These are phyloP conservation scores for Spongia lamella DNA, from an alignment of 37 sponge, comb jelly and placozoan species.

Conservation along the genomic window DNA sequence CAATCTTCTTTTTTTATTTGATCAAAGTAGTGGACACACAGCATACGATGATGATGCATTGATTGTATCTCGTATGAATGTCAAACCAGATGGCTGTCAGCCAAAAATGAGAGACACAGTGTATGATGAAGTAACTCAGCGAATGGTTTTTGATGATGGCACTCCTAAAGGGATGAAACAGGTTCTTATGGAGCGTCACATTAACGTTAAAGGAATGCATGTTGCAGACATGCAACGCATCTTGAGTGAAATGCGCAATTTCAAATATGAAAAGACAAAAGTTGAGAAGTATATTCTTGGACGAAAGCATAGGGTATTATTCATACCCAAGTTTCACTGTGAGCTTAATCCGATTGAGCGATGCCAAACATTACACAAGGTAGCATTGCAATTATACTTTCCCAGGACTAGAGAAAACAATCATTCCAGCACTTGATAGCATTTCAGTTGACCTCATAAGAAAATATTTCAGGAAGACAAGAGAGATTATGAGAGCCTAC, in stretches of 20 bases:
- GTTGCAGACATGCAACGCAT: neutral
- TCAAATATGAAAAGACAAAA: neutral
- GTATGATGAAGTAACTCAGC: conserved; percentile 1
- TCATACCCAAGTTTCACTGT: conserved; percentile 1
- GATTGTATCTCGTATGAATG: conserved; percentile 8
- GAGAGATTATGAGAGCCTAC: conserved; percentile 20
- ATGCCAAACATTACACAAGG: conserved; percentile 1
- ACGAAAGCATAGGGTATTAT: neutral
- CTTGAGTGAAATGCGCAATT: neutral
- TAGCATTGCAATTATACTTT: no score
- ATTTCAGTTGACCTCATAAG: no score
- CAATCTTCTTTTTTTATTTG: conserved; percentile 4
- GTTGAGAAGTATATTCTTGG: conserved; percentile 5
- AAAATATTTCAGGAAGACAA: conserved; percentile 24
- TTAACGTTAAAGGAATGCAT: neutral
- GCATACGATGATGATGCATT: conserved; percentile 14
- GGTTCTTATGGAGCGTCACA: no score
- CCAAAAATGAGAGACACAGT: conserved; percentile 15
- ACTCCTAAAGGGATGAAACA: no score
- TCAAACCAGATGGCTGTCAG: neutral
- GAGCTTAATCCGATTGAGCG: conserved; percentile 13
- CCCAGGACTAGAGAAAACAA: no score
- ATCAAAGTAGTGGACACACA: conserved; percentile 7
- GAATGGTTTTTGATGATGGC: conserved; percentile 10
- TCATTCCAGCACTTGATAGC: no score